Base-by-base conservation (phyloP, 2,113 vertebrate genomes). In the Pseudois nayaur region DNA sequence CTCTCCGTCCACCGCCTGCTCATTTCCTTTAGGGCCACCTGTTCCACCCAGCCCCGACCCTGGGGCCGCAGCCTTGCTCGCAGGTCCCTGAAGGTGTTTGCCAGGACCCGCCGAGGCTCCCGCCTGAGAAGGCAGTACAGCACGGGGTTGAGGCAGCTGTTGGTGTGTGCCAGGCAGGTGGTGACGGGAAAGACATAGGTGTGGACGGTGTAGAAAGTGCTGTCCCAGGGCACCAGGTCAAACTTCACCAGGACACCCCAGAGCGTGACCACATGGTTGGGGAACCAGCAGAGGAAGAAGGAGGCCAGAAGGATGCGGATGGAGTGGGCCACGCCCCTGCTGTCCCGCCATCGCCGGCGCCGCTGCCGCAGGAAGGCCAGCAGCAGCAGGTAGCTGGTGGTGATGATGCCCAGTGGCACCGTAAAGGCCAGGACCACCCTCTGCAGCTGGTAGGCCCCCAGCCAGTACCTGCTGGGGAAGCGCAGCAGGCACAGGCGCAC, bases 201-300 rank as follows among this genome's bases (percentile, higher is more conserved):
- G 0, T 98, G 97, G 87, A 97, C 21, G 3, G 93, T 64, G 29
- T 97, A 93, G 88, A 98, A 98, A 40, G 95, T 87, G 7, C 54
- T 52, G 36, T 92, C 82, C 93, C 90, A 95, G 9, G 93, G 81
- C 40, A 95, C 60, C 43, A 97, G 55, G 52, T 96, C 64, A 31
- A 95, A 97, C 91, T 97, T 98, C 64, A 98, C 97, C 74, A 98
- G 94, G 14, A 98, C 40, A 3, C 98, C 97, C 98, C 98, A 98
- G 67, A 98, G 10, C 2, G 97, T 97, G 84, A 97, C 96, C 74
- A 95, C 50, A 1, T 98, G 98, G 88, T 98, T 97, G 71, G 98
- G 98, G 76, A 98, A 95, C 98, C 97, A 97, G 93, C 98, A 98
- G 82, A 98, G 23, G 52, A 98, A 95, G 81, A 97, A 98, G 40